phyloP scores from a whole-genome alignment of 2,113 vertebrate genomes.

The Zosterops hypoxanthus region DNA sequence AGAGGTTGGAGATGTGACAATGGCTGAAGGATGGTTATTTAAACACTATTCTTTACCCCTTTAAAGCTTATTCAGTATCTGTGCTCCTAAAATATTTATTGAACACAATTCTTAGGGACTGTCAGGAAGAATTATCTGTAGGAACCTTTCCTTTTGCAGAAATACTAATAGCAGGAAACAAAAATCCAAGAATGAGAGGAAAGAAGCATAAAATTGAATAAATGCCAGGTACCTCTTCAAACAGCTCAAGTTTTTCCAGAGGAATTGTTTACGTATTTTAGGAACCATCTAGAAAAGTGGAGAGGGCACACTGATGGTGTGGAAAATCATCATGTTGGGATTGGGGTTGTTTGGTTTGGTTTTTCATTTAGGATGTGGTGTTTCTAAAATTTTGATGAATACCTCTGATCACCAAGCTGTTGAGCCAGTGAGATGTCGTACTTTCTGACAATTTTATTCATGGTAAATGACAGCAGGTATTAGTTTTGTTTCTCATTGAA shows the following conservation, averaged over 20 bases:
- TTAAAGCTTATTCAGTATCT: background rate
- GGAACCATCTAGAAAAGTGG: background rate
- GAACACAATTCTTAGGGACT: background rate
- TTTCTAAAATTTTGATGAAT: background rate
- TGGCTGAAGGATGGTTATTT: background rate
- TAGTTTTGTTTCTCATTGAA: background rate
- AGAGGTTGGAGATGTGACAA: background rate
- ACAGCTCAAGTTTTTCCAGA: background rate
- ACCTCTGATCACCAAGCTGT: background rate
- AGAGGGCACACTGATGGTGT: accelerated
- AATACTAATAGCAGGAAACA: background rate
- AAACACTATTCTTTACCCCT: background rate
- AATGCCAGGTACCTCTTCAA: background rate
- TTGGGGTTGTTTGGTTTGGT: accelerated
- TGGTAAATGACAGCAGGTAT: background rate
- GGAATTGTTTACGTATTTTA: background rate
- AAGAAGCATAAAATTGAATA: background rate
- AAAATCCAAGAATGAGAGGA: background rate
- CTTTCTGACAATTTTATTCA: background rate
- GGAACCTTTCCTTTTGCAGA: background rate
- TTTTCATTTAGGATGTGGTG: background rate
- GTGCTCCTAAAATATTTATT: background rate
- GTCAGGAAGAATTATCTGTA: background rate
- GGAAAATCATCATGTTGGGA: background rate
- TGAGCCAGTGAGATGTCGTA: background rate